Evolutionary conservation across 2,113 vertebrate species (phyloP), one percentile per base, ranked within the genome.

Genomic region (Litocranius walleri): DNA sequence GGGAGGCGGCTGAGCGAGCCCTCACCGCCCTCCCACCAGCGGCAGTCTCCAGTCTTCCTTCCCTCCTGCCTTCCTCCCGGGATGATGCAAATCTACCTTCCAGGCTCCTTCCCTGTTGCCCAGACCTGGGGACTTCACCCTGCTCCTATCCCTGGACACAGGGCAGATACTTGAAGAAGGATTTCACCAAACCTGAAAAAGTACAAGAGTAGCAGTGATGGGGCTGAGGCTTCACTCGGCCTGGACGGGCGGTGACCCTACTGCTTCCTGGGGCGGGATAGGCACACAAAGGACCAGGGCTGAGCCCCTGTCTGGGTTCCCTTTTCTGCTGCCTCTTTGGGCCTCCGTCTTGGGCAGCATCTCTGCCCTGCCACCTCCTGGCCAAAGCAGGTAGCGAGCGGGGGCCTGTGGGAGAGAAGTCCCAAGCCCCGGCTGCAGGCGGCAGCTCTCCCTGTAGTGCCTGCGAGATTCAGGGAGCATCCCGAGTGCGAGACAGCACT

Each of bases 331-430:
- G 1, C 33, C 50, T 54, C 87, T 52, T 50, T 11, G 14, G 90
- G 59, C 90, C 88, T 45, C 23, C 21, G 62, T 61, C 80, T 62
- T 30, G 17, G 2, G 8, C 43, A 56, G 77, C 45, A 23, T 96
- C 97, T 95, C 95, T 82, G 89, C 48, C 13, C 97, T 97, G 97
- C 97, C 98, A 97, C 82, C 98, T 95, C 40, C 98, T 98, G 97
- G 97, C 92, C 97, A 91, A 40, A 83, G 52, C 25, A 3, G 64
- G 94, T 10, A 90, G 36, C 0, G 0, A 64, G n/a, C 94, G 71
- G 33, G 62, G 77, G 40, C 50, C 80, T 48, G 1, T 43, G 1
- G 45, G 84, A 50, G 57, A 30, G 7, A 17, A n/a, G 54, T 25
- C 17, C 36, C 3, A 16, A 1, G 36, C 23, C 90, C 21, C 1